Percentiles rank a stretch among this genome's conserved stretches.
Conservation (phyloP, 2,113 vertebrate genomes). For the Hepsetus odoe region DNA sequence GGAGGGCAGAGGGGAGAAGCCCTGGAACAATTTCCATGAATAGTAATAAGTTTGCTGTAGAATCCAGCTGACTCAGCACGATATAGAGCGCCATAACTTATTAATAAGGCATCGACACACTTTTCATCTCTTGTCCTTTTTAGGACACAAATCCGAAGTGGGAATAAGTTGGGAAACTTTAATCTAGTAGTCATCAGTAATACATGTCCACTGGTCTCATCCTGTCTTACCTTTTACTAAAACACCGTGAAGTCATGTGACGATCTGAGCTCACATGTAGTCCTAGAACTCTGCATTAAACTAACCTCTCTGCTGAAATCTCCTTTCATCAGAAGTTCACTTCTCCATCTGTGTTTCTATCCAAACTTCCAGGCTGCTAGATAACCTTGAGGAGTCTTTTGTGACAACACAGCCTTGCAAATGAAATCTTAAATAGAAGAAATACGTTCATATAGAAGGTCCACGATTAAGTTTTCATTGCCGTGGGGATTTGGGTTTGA, state of each 20-base stretch:
- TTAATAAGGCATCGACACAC: not conserved
- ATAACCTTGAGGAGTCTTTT: slow-evolving; percentile 28
- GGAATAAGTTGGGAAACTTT: too few relatives aligned
- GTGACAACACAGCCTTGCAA: not conserved
- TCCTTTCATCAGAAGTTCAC: not conserved
- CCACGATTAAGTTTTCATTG: slow-evolving; percentile 37
- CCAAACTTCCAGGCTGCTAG: not conserved
- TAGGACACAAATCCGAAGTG: too few relatives aligned
- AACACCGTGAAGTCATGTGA: too few relatives aligned
- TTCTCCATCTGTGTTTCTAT: not conserved
- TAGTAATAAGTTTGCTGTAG: slow-evolving; percentile 27
- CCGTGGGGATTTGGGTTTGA: not conserved
- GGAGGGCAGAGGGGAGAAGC: slow-evolving; percentile 1
- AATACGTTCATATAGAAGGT: slow-evolving; percentile 26
- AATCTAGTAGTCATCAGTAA: too few relatives aligned
- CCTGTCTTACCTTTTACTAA: too few relatives aligned
- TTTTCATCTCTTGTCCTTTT: not conserved
- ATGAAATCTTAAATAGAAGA: slow-evolving; percentile 13
- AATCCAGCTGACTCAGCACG: slow-evolving; percentile 23
- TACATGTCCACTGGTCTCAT: too few relatives aligned
- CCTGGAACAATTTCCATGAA: slow-evolving; percentile 19
- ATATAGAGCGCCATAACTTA: not conserved
- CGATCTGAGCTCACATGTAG: not conserved
- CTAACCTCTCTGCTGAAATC: not conserved
- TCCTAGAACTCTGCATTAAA: not conserved